Evolutionary conservation across 1,140 invertebrate genomes (phyloP).

Genomic region (Wasmannia auropunctata): DNA sequence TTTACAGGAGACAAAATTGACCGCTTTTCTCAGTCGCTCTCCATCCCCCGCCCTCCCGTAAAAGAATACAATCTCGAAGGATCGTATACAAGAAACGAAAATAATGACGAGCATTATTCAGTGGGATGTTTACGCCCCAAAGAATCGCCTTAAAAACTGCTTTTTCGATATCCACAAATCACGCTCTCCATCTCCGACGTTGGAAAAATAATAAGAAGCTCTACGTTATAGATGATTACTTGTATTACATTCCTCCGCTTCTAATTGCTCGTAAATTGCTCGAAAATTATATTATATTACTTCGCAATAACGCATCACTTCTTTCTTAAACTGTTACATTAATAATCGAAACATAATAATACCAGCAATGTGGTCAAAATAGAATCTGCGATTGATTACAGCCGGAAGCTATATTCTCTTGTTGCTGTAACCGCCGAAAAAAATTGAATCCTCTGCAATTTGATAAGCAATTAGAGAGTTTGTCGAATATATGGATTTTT

Average conservation of each 20-base stretch:
- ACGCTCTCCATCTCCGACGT: neutral
- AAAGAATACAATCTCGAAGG: neutral
- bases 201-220: neutral
- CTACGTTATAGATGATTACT: constrained; percentile 5
- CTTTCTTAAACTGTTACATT: neutral
- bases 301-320: neutral
- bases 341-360: constrained; percentile 8
- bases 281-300: neutral
- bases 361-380: neutral
- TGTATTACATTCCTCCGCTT: neutral
- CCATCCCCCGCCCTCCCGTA: neutral
- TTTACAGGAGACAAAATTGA: constrained; percentile 4
- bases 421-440: neutral
- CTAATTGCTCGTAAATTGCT: constrained; percentile 23
- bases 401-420: neutral
- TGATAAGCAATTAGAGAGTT: neutral
- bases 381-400: neutral
- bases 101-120: constrained; percentile 32
- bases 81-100: neutral
- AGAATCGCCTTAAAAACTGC: neutral
- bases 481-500: neutral
- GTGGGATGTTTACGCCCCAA: neutral
- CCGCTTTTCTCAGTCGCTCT: neutral
- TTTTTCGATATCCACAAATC: constrained; percentile 4
- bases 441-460: neutral